Conservation (phyloP, 2,113 vertebrate species). For the Collichthys lucidus region DNA sequence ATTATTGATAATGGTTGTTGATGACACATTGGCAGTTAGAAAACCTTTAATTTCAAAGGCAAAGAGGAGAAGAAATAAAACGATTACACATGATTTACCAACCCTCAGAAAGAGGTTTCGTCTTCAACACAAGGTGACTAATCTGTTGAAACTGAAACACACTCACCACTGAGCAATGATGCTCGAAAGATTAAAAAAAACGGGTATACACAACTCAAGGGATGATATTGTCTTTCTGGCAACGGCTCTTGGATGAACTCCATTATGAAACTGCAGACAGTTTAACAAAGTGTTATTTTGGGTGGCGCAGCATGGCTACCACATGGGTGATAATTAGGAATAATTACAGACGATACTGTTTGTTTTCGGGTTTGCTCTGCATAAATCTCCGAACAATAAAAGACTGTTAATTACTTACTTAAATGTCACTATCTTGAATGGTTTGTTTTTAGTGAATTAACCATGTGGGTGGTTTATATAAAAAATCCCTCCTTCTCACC, state of each 20-base stretch:
- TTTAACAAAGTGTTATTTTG: neutral
- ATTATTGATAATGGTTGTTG: neutral
- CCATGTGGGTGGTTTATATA: too few relatives aligned
- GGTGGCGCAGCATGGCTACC: slow-evolving; percentile 39
- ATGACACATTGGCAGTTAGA: neutral
- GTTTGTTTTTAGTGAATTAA: slow-evolving; percentile 9
- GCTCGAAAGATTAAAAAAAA: neutral
- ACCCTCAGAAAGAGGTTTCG: neutral
- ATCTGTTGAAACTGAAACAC: slow-evolving; percentile 21
- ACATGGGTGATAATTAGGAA: slow-evolving; percentile 50
- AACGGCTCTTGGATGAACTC: slow-evolving; percentile 25
- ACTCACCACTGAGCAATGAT: slow-evolving; percentile 28
- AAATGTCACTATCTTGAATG: slow-evolving; percentile 18
- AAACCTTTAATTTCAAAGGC: neutral
- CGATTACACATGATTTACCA: neutral
- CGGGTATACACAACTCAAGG: neutral
- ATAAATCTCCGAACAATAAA: slow-evolving; percentile 22
- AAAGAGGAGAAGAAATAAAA: neutral
- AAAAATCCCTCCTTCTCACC: too few relatives aligned
- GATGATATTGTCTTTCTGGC: slow-evolving; percentile 23
- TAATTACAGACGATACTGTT: slow-evolving; percentile 48
- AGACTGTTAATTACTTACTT: slow-evolving; percentile 39
- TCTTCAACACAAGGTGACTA: neutral
- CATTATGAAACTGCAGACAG: slow-evolving; percentile 30
- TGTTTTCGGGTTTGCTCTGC: slow-evolving; percentile 46